Base-by-base conservation (phyloP, 2,888 invertebrate genomes). In the Drosophila atripex region DNA sequence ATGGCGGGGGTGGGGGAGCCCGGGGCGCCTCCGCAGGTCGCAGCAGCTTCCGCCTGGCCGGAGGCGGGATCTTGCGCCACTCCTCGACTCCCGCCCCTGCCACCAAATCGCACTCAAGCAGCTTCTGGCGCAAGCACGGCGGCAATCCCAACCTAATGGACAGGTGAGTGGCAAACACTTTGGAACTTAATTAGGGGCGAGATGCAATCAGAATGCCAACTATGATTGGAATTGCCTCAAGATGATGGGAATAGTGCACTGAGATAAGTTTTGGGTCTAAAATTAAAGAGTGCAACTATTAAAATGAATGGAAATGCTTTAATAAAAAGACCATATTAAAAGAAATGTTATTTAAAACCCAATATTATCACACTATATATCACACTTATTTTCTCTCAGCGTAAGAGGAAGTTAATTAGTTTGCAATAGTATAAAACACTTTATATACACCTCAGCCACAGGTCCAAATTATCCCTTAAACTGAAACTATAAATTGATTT, bases 101-200 rank as follows among this genome's bases (percentile, higher is more conserved):
- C 76, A 76, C 74, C 75, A 86, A 78, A 64, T 65, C 86, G 5
- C 73, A 71, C 56, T 53, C 77, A 49, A 86, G 74, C 75, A 80
- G 76, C 65, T 89, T 78, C 66, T 89, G 90, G 89, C 88, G 86
- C 55, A 84, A 74, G 23, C 80, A 86, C 54, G 80, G 86, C 30
- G 89, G 80, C 71, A 89, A 88, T 77, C 89, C 88, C 47, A 90
- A 88, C 73, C 73, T 88, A 32, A 77, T 90, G 79, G 89, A 89
- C 73, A 90, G 90, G 90, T 90, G 63, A 86, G 88, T 73, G 38
- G 16, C 3, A 30, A 7, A 11, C 21, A n/a, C 14, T 30, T 30
- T 18, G 39, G 61, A 69, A 47, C 51, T 63, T 75, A 75, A 86
- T 79, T 83, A 65, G 50, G 49, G 38, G n/a, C 14, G 25, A 4